Evolutionary conservation across 1,140 invertebrate species (phyloP).

Genomic region (Drosophila funebris): DNA sequence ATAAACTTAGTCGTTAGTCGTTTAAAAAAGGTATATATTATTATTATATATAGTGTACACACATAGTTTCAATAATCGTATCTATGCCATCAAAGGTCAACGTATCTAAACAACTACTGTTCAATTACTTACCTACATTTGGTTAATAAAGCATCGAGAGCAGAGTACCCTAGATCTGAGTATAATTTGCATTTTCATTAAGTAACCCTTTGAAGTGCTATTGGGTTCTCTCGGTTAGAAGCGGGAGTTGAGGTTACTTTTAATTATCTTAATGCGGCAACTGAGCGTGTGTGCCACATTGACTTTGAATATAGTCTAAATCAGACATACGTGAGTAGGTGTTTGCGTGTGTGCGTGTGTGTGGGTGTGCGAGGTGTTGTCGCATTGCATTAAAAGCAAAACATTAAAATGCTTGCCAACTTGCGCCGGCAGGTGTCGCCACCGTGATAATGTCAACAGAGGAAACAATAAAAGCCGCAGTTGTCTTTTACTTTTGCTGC

Average conservation of each 20-base stretch:
- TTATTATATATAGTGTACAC: too few species aligned
- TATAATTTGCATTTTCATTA: constrained; percentile 44
- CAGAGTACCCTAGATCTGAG: constrained; percentile 5
- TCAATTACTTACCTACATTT: constrained; percentile 50
- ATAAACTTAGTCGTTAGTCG: too few species aligned
- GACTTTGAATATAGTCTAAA: constrained; percentile 49
- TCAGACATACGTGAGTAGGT: neutral
- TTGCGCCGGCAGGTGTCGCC: constrained; percentile 67
- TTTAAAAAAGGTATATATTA: too few species aligned
- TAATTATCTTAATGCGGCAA: constrained; percentile 71
- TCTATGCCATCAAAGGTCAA: too few species aligned
- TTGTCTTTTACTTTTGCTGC: constrained; percentile 67
- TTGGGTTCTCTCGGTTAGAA: neutral
- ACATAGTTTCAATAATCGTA: too few species aligned
- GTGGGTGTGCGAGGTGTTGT: constrained; percentile 21
- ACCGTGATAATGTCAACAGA: constrained; percentile 78
- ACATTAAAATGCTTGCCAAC: constrained; percentile 69
- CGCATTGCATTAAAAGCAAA: constrained; percentile 67
- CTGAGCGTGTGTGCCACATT: constrained; percentile 63
- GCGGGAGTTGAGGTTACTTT: constrained; percentile 40
- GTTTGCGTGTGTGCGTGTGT: neutral
- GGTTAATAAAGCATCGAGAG: constrained; percentile 41
- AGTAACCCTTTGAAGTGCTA: constrained; percentile 41
- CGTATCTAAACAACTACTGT: constrained; percentile 3
- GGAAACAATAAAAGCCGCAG: constrained; percentile 80